Percentiles rank a stretch among this genome's conserved stretches.
phyloP scores from a whole-genome alignment of 2,888 invertebrate species.

The Bellardia pandia region DNA sequence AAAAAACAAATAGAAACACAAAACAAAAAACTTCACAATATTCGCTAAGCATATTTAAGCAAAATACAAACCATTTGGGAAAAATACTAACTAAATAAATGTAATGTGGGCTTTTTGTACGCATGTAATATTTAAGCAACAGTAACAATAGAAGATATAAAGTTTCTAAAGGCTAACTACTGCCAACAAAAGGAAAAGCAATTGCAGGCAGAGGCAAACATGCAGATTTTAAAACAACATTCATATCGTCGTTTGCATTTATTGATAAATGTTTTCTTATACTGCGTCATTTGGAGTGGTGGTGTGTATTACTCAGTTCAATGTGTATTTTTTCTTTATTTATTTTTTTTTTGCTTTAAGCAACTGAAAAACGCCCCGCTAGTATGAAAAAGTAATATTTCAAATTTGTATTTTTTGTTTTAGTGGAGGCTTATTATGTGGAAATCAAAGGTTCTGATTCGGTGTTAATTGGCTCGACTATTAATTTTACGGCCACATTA shows the following conservation, averaged over 20 bases:
- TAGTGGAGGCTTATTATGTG: constrained; percentile 83
- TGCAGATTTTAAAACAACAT: constrained; percentile 62
- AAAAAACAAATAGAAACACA: constrained; percentile 22
- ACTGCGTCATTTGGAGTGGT: constrained; percentile 71
- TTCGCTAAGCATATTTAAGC: not conserved
- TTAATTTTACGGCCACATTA: constrained; percentile 86
- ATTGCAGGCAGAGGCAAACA: constrained; percentile 34
- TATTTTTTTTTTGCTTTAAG: not conserved
- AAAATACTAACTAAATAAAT: not conserved
- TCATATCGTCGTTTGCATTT: constrained; percentile 62
- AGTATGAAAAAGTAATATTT: not conserved
- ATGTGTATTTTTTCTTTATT: not conserved
- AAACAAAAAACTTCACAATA: not conserved
- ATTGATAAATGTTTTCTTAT: constrained; percentile 68
- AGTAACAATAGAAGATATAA: constrained; percentile 13
- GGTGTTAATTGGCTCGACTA: constrained; percentile 89
- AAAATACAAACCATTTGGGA: not conserved
- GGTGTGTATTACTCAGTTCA: constrained; percentile 61
- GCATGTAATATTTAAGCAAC: constrained; percentile 11
- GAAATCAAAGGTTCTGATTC: constrained; percentile 87
- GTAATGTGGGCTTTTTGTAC: not conserved
- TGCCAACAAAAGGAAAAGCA: constrained; percentile 4
- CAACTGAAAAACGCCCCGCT: constrained; percentile 55
- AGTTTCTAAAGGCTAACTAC: not conserved
- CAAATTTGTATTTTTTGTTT: constrained; percentile 6